Conservation (phyloP, 1,140 invertebrate species). For the Leucophenga varia region DNA sequence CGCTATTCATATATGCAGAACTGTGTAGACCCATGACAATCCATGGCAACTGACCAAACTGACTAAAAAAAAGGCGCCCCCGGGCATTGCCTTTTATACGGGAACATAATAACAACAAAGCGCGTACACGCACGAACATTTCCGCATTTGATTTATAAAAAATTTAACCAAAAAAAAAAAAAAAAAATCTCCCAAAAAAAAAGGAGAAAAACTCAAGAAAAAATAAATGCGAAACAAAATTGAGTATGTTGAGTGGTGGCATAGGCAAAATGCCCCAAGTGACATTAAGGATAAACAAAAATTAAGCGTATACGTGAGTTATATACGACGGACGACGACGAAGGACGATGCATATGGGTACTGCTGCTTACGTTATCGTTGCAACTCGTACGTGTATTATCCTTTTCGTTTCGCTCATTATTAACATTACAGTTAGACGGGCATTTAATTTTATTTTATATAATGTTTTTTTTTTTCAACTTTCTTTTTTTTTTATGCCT, state of each 20-base stretch:
- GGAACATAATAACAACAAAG: constrained; percentile 32
- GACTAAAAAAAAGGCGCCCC: constrained; percentile 7
- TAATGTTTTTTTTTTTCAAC: no score
- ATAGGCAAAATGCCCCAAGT: constrained; percentile 19
- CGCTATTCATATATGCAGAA: no score
- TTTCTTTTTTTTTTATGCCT: no score
- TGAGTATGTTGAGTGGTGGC: no score
- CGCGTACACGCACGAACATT: constrained; percentile 28
- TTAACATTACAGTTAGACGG: constrained; percentile 24
- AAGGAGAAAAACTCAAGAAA: constrained; percentile 6
- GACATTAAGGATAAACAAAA: constrained; percentile 32
- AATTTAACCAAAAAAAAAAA: constrained; percentile 1
- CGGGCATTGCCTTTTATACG: constrained; percentile 10
- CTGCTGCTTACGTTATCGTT: no score
- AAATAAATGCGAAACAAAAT: no score
- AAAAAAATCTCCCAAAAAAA: constrained; percentile 13
- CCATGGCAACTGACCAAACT: no score
- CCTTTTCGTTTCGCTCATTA: constrained; percentile 49
- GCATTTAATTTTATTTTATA: no score
- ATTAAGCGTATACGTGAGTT: constrained; percentile 46
- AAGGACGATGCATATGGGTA: constrained; percentile 6
- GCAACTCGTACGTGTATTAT: no score
- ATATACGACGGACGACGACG: constrained; percentile 20
- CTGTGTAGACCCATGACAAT: no score
- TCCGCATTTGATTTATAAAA: constrained; percentile 41